Evolutionary conservation across 2,113 vertebrate genomes (phyloP), one percentile per base, ranked within the genome.

Genomic region (Seriola dumerili): DNA sequence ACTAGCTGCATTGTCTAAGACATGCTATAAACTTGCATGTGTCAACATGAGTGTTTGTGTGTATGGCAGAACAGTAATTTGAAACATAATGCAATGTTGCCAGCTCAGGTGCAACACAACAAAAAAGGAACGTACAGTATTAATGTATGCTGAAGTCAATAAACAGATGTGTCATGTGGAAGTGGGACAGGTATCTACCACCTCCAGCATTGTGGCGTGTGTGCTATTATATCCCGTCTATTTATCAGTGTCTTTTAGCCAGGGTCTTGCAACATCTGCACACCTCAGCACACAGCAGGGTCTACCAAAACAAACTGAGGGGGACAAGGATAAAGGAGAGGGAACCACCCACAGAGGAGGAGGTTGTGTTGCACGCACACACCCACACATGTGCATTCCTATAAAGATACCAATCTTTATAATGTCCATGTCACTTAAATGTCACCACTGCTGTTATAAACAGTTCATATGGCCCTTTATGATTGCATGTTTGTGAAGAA

Each of bases 231-330:
- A 36, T 44, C 36, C 64, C n/a, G 17, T 80, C 76, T 68, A 83
- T 83, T 83, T 58, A 85, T 83, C 83, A 67, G 36, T 70, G 76
- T 78, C 76, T 79, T 40, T 75, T 48, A 40, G 65, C 10, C 9
- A 25, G 59, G 62, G 75, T 76, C 36, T 19, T 40, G 55, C 38
- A 72, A 76, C 64, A 76, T 72, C 68, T 80, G 85, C 77, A 72
- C 40, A 75, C n/a, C 71, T 74, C 59, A 34, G 71, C 71, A 72
- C 75, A 62, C 70, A 66, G 71, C 61, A 0, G 76, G 71, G 62
- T 58, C 66, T 34, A 73, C 79, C 59, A 72, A 73, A 73, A 88
- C 78, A 75, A 75, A 80, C 79, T 59, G 36, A 72, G 55, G 57
- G 86, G 80, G 79, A 76, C 76, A 58, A 68, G 12, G 80, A 76